Conservation (phyloP, 2,797 vertebrate species). For the Crocodylus rhombifer region DNA sequence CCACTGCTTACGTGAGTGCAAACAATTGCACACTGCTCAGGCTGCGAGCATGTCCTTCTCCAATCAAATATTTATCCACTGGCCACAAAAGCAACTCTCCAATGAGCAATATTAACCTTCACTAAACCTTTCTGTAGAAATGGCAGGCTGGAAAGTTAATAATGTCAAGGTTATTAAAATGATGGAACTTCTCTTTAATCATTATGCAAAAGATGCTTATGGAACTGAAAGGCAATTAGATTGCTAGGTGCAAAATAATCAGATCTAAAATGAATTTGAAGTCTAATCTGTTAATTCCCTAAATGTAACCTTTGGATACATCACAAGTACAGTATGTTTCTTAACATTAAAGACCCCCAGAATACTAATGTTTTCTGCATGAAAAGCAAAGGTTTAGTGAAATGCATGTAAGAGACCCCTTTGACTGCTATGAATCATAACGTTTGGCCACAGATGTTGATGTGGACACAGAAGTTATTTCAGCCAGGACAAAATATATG, state of each 20-base stretch:
- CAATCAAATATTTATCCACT: slow-evolving; percentile 77
- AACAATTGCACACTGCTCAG: neutral
- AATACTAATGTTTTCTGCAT: neutral
- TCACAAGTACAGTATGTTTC: slow-evolving; percentile 33
- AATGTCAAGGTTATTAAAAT: slow-evolving; percentile 78
- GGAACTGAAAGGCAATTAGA: slow-evolving; percentile 74
- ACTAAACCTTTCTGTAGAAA: slow-evolving; percentile 77
- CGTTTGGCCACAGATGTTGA: neutral
- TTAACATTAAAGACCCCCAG: neutral
- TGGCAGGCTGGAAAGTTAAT: slow-evolving; percentile 78
- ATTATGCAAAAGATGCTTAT: slow-evolving; percentile 70
- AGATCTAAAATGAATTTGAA: slow-evolving; percentile 61
- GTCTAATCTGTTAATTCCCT: slow-evolving; percentile 60
- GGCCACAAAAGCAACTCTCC: slow-evolving; percentile 79
- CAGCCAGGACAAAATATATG: neutral
- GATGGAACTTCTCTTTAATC: slow-evolving; percentile 69
- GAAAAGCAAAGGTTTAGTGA: neutral
- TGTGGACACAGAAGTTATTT: neutral
- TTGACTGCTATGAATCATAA: neutral
- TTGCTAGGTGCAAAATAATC: slow-evolving; percentile 63
- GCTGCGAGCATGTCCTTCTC: slow-evolving; percentile 54
- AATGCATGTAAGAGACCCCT: neutral
- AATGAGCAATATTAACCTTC: slow-evolving; percentile 77
- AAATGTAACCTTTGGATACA: neutral
- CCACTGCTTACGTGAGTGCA: neutral